phyloP scores from a whole-genome alignment of 2,888 invertebrate species.

The Sipha maydis region DNA sequence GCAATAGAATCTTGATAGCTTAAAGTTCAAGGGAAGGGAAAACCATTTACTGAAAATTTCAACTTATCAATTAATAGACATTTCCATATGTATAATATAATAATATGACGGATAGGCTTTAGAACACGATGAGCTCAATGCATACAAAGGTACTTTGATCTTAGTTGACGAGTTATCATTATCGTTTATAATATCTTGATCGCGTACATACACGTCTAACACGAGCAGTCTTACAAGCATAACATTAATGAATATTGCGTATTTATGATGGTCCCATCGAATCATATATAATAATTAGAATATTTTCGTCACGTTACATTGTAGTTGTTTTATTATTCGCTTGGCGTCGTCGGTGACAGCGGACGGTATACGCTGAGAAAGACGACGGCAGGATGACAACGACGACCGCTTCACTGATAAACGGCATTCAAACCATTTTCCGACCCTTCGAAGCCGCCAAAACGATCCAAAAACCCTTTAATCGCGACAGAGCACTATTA shows the following conservation, averaged over 20 bases:
- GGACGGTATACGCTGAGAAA: neutral
- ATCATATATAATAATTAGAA: neutral
- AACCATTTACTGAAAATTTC: too few species aligned
- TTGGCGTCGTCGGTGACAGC: neutral
- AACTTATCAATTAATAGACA: too few species aligned
- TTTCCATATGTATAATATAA: too few species aligned
- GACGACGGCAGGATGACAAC: neutral
- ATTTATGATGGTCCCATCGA: neutral
- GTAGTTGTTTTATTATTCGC: neutral
- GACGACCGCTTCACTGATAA: neutral
- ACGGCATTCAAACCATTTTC: conserved; percentile 3
- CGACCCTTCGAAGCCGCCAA: neutral
- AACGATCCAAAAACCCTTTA: neutral
- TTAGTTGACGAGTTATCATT: too few species aligned
- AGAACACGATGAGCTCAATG: too few species aligned
- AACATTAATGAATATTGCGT: neutral
- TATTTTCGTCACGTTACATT: neutral
- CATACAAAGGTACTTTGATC: too few species aligned
- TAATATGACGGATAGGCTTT: too few species aligned
- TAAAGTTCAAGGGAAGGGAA: too few species aligned
- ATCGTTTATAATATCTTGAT: too few species aligned
- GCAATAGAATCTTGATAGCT: too few species aligned
- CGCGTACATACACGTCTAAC: too few species aligned
- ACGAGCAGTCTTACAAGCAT: neutral
- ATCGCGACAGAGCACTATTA: neutral